Evolutionary conservation across 2,797 vertebrate species (phyloP).

Genomic region (Vespertilio murinus): DNA sequence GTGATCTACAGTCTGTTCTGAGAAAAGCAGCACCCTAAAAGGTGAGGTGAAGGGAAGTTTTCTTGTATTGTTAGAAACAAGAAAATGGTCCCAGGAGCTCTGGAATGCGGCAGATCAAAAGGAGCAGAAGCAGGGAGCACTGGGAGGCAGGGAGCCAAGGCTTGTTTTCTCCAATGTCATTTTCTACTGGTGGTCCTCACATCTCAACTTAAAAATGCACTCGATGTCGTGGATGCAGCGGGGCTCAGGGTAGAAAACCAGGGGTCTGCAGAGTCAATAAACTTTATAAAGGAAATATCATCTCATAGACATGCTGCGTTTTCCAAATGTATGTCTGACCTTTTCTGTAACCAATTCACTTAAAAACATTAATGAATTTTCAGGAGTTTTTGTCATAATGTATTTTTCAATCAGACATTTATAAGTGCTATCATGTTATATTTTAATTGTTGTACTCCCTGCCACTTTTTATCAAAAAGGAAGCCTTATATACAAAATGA

Average conservation of each 20-base stretch:
- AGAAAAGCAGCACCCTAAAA: not conserved
- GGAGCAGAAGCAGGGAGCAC: not conserved
- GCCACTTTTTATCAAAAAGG: not conserved
- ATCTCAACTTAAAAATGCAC: not conserved
- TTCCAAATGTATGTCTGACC: not conserved
- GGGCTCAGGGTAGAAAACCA: not conserved
- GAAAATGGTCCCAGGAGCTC: not conserved
- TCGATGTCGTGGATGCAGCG: rapidly evolving
- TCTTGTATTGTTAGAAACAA: not conserved
- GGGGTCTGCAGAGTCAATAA: not conserved
- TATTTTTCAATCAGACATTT: not conserved
- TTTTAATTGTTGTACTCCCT: not conserved
- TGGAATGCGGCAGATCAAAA: not conserved
- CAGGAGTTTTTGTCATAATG: not conserved
- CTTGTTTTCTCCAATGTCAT: not conserved
- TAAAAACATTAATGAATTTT: not conserved
- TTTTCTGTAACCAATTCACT: not conserved
- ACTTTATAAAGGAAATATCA: not conserved
- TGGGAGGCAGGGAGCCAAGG: no score
- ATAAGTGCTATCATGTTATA: not conserved
- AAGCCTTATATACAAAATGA: not conserved
- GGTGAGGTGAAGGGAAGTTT: not conserved
- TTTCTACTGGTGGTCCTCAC: not conserved
- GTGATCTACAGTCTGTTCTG: no score
- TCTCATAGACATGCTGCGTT: not conserved